Percentiles rank a stretch among this genome's conserved stretches.
Conservation (phyloP, 1,140 invertebrate genomes). For the Drosophila rufa region DNA sequence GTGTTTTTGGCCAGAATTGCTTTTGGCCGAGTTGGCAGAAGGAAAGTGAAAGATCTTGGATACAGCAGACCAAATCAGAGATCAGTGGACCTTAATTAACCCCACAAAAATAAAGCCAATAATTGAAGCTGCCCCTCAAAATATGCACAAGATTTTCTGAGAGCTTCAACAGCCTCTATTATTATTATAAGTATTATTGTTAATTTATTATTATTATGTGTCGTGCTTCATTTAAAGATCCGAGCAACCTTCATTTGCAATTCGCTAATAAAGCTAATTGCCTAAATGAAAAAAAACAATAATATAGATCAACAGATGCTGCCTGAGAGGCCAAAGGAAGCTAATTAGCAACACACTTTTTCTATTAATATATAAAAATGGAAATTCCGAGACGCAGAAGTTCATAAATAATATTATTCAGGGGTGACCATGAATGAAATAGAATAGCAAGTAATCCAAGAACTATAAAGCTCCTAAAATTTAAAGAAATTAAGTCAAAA, state of each 20-base stretch:
- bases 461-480: no score
- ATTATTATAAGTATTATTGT: conserved; percentile 2
- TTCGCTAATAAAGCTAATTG: conserved; percentile 33
- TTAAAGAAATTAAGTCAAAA: no score
- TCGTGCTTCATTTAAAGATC: background rate
- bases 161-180: background rate
- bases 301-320: conserved; percentile 10
- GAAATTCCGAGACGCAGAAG: background rate
- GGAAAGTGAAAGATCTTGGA: conserved; percentile 39
- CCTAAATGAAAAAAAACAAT: conserved; percentile 3
- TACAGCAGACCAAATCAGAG: conserved; percentile 3
- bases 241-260: conserved; percentile 16
- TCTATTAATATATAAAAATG: background rate
- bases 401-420: background rate
- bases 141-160: background rate
- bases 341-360: conserved; percentile 34
- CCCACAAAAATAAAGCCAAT: conserved; percentile 5
- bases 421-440: no score
- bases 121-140: background rate
- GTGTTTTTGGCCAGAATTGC: conserved; percentile 24
- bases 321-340: background rate
- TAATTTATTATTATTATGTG: background rate
- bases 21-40: conserved; percentile 7
- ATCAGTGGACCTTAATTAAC: conserved; percentile 30
- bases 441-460: no score